Evolutionary conservation across 1,140 invertebrate species (phyloP).

Genomic region (Macrobrachium nipponense): DNA sequence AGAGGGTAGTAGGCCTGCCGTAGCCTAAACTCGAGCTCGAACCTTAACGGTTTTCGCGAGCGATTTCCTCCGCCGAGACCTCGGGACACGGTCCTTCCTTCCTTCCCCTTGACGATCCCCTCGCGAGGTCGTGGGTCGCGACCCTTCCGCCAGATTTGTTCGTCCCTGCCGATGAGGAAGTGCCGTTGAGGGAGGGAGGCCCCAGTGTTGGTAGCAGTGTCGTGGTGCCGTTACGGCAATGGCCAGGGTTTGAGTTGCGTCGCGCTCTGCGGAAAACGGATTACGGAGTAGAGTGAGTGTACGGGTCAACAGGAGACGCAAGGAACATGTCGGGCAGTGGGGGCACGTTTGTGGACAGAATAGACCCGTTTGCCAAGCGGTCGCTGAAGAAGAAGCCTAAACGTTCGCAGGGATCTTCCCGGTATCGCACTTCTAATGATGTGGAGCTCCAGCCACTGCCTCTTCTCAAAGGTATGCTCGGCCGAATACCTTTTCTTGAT

Average conservation of each 20-base stretch:
- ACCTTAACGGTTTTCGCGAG: too few species aligned
- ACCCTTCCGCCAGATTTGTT: neutral
- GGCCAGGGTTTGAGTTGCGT: neutral
- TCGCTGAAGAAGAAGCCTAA: constrained; percentile 93
- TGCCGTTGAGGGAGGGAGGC: neutral
- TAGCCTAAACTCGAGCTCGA: too few species aligned
- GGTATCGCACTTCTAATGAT: constrained; percentile 89
- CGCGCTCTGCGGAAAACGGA: too few species aligned
- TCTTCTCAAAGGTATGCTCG: constrained; percentile 81
- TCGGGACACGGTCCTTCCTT: too few species aligned
- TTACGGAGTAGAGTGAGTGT: constrained; percentile 2
- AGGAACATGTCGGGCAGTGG: constrained; percentile 52
- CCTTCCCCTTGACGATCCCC: too few species aligned
- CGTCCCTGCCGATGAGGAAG: neutral
- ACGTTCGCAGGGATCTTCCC: constrained; percentile 90
- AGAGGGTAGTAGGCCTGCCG: too few species aligned
- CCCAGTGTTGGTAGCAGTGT: neutral
- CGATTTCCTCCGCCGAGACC: too few species aligned
- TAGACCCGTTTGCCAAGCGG: constrained; percentile 93
- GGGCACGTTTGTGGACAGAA: constrained; percentile 88
- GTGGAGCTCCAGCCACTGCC: constrained; percentile 88
- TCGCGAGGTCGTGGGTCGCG: too few species aligned
- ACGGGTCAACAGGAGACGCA: neutral
- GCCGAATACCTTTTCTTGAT: neutral
- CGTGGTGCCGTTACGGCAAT: neutral